phyloP scores from a whole-genome alignment of 2,113 vertebrate species.

The Narcine bancroftii region DNA sequence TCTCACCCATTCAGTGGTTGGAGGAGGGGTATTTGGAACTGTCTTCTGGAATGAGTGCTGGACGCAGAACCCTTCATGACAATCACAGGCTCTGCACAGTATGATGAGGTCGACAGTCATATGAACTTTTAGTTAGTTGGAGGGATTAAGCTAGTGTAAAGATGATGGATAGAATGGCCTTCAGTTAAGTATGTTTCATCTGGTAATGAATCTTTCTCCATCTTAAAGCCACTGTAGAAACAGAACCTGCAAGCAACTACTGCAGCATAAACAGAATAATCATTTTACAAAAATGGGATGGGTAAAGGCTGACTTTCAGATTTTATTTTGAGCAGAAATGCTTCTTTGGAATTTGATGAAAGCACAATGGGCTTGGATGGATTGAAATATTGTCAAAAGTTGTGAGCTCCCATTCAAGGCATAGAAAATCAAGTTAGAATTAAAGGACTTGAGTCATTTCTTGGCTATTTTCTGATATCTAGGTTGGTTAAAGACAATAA shows the following conservation, averaged over 20 bases:
- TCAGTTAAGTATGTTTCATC: too few species aligned
- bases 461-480: background rate
- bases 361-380: background rate
- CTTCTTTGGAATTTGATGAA: background rate
- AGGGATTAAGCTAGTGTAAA: too few species aligned
- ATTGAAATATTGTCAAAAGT: background rate
- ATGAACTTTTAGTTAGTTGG: too few species aligned
- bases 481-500: background rate
- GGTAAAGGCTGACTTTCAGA: background rate
- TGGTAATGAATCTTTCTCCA: background rate
- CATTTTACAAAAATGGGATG: background rate
- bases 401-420: background rate
- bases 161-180: too few species aligned
- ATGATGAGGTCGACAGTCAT: too few species aligned
- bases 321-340: background rate
- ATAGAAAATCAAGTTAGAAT: background rate
- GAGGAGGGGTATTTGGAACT: too few species aligned
- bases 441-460: background rate
- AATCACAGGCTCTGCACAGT: too few species aligned
- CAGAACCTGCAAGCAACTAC: background rate
- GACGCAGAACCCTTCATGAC: too few species aligned
- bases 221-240: background rate
- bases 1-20: too few species aligned
- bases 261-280: background rate
- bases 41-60: too few species aligned